Base-by-base conservation (phyloP, 1,140 invertebrate genomes). In the Musca vetustissima region DNA sequence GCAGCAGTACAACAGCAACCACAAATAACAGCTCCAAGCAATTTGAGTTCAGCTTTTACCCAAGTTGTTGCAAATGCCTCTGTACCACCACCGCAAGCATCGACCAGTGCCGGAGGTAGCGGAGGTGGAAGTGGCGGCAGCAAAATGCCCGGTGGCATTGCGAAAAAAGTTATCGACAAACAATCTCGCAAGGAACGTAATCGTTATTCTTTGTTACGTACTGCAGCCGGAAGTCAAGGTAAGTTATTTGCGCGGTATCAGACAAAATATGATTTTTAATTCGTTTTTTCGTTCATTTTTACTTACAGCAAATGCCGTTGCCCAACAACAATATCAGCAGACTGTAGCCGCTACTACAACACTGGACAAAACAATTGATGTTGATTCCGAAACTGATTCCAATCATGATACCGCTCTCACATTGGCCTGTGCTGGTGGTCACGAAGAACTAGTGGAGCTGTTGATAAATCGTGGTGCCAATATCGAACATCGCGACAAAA, bases 341-440 rank as follows among this genome's bases (percentile, higher is more conserved):
- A 79, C 83, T 25, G 77, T 82, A 25, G 71, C 80, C 36, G 78
- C 83, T 36, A 87, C 85, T 6, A 57, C 71, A 36, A 21, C 57
- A 8, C 72, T 76, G n/a, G 81, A 83, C 76, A 88, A 88, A 52
- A 89, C 89, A 69, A 92, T 94, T 84, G 94, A 98, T 81, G 91
- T 98, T 55, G 95, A 99, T 85, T 95, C 94, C 13, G 94, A 97
- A 84, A 99, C 97, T 0, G 97, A 99, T 79, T 96, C 93, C 68
- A 99, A 98, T 86, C 96, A 98, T 84, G 98, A 99, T 83, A 99
- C 98, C 22, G 96, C 98, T 36, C 85, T 99, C 25, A 99, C 97
- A 7, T 85, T 99, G 64, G 98, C 97, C 14, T 98, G 97, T 86
- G 94, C 96, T 70, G 97, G 96, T 67, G 98, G 97, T 0, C 96